A percentile compares a stretch with the other conserved stretches of the same genome.
Evolutionary conservation across 2,113 vertebrate species (phyloP).

Genomic region (Dipodomys merriami): DNA sequence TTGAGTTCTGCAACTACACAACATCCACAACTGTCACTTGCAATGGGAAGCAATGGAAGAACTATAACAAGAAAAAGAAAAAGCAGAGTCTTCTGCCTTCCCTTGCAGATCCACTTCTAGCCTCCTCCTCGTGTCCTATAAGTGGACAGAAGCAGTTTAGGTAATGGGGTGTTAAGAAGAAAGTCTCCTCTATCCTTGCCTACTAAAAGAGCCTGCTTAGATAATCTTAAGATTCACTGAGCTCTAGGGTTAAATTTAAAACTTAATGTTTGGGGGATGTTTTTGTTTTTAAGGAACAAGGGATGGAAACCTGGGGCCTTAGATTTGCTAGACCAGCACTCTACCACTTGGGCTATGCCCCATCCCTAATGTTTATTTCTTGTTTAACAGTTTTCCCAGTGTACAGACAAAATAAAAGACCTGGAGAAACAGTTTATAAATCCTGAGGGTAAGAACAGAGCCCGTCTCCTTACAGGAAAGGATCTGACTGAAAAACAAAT

Average conservation of each 20-base stretch:
- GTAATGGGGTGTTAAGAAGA: neutral
- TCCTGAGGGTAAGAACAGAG: constrained; percentile 74
- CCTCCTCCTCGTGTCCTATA: neutral
- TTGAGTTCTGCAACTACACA: neutral
- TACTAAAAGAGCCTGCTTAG: neutral
- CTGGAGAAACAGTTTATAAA: constrained; percentile 84
- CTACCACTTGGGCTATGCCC: too few relatives aligned
- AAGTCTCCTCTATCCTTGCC: neutral
- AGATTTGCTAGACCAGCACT: too few relatives aligned
- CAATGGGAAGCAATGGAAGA: neutral
- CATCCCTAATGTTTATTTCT: constrained; percentile 42
- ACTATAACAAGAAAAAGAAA: neutral
- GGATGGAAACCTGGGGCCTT: too few relatives aligned
- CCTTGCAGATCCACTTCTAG: neutral
- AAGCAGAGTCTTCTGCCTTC: neutral
- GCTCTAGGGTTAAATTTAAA: neutral
- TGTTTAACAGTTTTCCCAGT: constrained; percentile 90
- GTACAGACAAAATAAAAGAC: constrained; percentile 86
- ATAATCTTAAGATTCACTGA: constrained; percentile 17
- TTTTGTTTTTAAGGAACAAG: too few relatives aligned
- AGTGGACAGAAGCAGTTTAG: neutral
- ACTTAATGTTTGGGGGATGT: neutral
- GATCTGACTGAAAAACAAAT: constrained; percentile 89
- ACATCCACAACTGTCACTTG: neutral
- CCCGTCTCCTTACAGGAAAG: constrained; percentile 86